Evolutionary conservation across 2,888 invertebrate species (phyloP), one percentile per base, ranked within the genome.

Genomic region (Notodonta dromedarius): DNA sequence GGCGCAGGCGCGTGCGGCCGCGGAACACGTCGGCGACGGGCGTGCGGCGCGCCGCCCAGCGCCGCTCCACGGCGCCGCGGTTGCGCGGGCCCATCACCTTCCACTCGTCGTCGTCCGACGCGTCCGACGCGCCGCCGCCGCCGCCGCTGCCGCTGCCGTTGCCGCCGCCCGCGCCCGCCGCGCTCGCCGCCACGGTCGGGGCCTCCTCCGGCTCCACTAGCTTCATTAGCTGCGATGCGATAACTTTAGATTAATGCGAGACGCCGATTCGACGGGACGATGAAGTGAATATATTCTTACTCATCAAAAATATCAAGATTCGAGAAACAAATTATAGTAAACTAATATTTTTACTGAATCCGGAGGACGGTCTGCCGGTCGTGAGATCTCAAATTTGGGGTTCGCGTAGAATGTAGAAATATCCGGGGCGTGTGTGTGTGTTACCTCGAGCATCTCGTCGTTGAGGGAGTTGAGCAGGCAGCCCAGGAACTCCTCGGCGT

Each of bases 401-500:
- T 1, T 35, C 35, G 35, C 7, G 35, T 7, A 35, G 7, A 35
- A 24, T 35, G 35, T 7, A 35, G 7, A 35, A n/a, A 35, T 4
- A 35, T 35, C 35, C 35, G 35, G 35, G 35, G 35, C 35, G 35
- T 2, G 7, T 16, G 53, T 55, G 46, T n/a, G 42, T n/a, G 12
- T 83, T 79, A 97, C 97, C 94, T 98, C 98, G 4, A 98, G 94
- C 98, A 99, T 98, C 94, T 99, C 99, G 88, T 99, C 99, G 83
- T 99, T 98, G 61, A 99, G 95, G 39, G 97, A 97, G 90, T 99
- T 99, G 35, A 99, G 94, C 67, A 99, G 94, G 85, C 97, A 98
- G 8, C 98, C 97, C 2, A 99, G 94, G 90, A 99, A 99, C 86
- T 99, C 99, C 88, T 99, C 99, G 0, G 99, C 99, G 90, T 99